phyloP scores from a whole-genome alignment of 2,797 vertebrate genomes.

The Amblyopsis hoosieri region DNA sequence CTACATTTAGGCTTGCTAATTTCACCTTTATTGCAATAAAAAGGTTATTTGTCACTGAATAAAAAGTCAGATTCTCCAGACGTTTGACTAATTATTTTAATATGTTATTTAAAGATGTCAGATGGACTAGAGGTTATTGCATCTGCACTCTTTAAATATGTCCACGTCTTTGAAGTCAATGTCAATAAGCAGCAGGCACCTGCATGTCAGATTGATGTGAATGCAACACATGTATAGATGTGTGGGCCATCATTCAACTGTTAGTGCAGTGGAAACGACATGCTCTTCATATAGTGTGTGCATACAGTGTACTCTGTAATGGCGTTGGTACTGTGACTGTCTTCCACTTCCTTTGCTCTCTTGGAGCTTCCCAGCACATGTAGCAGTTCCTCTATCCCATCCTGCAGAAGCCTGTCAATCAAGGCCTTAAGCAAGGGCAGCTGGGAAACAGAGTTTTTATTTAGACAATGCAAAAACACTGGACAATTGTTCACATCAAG shows the following conservation, averaged over 20 bases:
- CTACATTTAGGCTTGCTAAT: too few species aligned
- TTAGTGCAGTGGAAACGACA: background rate
- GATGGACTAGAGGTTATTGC: too few species aligned
- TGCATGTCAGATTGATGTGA: too few species aligned
- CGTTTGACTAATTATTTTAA: too few species aligned
- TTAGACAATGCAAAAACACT: slow-evolving; percentile 7
- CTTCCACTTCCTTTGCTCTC: slow-evolving; percentile 57
- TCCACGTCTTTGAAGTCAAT: too few species aligned
- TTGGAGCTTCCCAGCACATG: slow-evolving; percentile 62
- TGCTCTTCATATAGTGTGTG: slow-evolving; percentile 4
- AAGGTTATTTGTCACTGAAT: too few species aligned
- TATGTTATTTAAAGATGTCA: too few species aligned
- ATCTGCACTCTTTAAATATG: too few species aligned
- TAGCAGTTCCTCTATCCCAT: slow-evolving; percentile 80
- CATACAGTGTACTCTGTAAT: slow-evolving; percentile 69
- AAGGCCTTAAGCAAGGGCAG: slow-evolving; percentile 85
- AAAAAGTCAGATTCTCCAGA: too few species aligned
- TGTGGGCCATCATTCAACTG: background rate
- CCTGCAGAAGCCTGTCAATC: slow-evolving; percentile 80
- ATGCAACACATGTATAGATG: too few species aligned
- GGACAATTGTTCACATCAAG: background rate
- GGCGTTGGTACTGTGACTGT: slow-evolving; percentile 64
- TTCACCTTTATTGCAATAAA: too few species aligned
- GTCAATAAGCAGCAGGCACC: too few species aligned
- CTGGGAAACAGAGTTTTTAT: slow-evolving; percentile 62